Evolutionary conservation across 2,888 invertebrate species (phyloP), one percentile per base, ranked within the genome.

Genomic region (Drosophila tanythrix): DNA sequence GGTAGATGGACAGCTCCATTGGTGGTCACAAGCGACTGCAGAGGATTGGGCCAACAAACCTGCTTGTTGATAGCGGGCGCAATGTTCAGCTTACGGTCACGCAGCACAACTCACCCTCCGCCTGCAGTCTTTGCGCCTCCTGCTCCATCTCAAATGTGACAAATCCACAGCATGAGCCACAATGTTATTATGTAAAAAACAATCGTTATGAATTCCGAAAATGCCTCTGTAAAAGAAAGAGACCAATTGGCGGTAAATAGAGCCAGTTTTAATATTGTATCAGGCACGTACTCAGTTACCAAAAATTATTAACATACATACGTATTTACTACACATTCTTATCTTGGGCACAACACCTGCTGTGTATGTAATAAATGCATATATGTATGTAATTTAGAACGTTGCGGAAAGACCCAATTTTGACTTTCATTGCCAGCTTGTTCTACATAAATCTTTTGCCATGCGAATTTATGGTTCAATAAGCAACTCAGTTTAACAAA

Each of bases 31-130:
- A 93, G 92, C 69, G 93, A 93, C 90, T 93, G 84, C 65, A 90
- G 89, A 48, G 79, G 76, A 80, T 90, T 74, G 25, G 75, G 82
- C 83, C 43, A 51, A 78, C 91, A 90, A 91, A 95, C 95, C 94
- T 97, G 97, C 93, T 97, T 97, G 91, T 97, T 96, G 74, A 97
- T 96, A 81, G 97, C 97, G 79, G 97, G 97, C 46, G 97, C 97
- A 92, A 97, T 97, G 91, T 97, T 97, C 71, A 97, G 93, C 92
- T 97, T 97, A 83, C 97, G 94, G 92, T 97, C 97, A 86, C 96
- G 95, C 89, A 97, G 94, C 58, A 96, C 95, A 79, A 96, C 86
- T 97, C 96, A 61, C 96, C 94, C 95, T 95, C 21, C 21, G 21
- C 21, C 21, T 21, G 21, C 21, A 21, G 21, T 21, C 21, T 21